A percentile compares a stretch with the other conserved stretches of the same genome.
phyloP scores from a whole-genome alignment of 2,113 vertebrate species.

The Clarias macrocephalus region DNA sequence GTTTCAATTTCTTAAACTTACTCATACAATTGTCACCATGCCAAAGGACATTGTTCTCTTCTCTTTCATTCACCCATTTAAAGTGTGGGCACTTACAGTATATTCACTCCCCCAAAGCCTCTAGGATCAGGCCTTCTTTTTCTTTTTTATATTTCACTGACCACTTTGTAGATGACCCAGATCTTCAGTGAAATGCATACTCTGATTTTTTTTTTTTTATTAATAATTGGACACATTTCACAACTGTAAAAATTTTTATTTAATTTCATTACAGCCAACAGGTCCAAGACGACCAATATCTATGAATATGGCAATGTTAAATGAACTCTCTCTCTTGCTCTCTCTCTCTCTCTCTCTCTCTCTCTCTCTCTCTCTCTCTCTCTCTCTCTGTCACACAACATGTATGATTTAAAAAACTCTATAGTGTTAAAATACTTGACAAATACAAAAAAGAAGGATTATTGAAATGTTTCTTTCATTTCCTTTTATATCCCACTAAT shows the following conservation, averaged over 20 bases:
- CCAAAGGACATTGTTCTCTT: background rate
- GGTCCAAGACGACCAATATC: background rate
- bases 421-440: too few relatives aligned
- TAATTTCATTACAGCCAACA: background rate
- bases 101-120: too few relatives aligned
- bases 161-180: conserved; percentile 24
- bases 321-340: too few relatives aligned
- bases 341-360: too few relatives aligned
- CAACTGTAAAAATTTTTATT: background rate
- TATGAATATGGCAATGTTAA: background rate
- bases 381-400: background rate
- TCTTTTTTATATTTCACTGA: background rate
- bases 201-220: background rate
- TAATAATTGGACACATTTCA: background rate
- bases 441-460: background rate
- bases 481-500: background rate
- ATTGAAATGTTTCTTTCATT: background rate
- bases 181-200: background rate
- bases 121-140: background rate
- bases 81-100: background rate
- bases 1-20: background rate
- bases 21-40: background rate
- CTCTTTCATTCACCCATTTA: background rate
- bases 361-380: too few relatives aligned
- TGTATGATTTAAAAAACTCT: background rate